Conservation (phyloP, 2,888 invertebrate species). For the Agrenia bidenticulata region DNA sequence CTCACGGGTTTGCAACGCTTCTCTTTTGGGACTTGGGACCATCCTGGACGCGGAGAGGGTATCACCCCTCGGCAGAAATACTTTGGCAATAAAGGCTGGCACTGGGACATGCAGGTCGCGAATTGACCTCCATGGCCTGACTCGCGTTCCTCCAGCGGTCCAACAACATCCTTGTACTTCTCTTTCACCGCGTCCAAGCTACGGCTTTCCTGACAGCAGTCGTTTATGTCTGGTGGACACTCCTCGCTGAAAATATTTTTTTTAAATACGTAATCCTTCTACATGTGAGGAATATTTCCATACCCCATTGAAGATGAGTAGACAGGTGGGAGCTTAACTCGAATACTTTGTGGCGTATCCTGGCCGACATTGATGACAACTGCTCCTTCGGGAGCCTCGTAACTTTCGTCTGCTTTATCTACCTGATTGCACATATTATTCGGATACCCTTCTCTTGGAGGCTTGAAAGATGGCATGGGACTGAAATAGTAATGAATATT, state of each 20-base stretch:
- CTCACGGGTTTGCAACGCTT: constrained; percentile 25
- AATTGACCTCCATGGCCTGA: not conserved
- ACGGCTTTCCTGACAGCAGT: constrained; percentile 39
- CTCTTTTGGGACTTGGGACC: not conserved
- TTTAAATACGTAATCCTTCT: not conserved
- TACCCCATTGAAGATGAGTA: constrained; percentile 4
- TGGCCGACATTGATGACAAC: constrained; percentile 35
- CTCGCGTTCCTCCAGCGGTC: constrained; percentile 12
- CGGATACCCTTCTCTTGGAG: constrained; percentile 49
- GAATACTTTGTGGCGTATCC: constrained; percentile 26
- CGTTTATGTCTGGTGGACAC: constrained; percentile 24
- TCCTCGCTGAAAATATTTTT: constrained; percentile 4
- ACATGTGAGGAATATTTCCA: not conserved
- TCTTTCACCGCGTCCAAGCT: constrained; percentile 30
- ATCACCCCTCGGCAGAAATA: constrained; percentile 39
- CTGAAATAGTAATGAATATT: constrained; percentile 22
- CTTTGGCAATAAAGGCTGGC: constrained; percentile 26
- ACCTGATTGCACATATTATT: constrained; percentile 44
- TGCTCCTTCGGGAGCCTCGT: constrained; percentile 23
- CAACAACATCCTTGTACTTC: constrained; percentile 26
- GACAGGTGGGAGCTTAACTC: constrained; percentile 26
- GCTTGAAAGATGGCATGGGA: constrained; percentile 45
- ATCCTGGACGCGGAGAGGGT: not conserved
- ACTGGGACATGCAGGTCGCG: not conserved
- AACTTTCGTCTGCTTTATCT: constrained; percentile 32